phyloP scores from a whole-genome alignment of 2,113 vertebrate genomes.

The Miniopterus natalensis region DNA sequence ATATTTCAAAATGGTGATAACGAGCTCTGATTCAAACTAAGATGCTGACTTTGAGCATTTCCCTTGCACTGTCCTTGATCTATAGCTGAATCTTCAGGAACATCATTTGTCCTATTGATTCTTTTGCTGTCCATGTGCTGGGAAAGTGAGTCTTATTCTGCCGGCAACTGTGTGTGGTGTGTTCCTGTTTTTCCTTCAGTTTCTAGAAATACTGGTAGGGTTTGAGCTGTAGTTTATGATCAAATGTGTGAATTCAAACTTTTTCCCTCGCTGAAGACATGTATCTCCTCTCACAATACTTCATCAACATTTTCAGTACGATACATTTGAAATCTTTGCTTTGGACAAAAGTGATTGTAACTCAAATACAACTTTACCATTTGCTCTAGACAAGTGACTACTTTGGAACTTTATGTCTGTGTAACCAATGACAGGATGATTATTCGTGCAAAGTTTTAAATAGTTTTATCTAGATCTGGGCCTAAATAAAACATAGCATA shows the following conservation, averaged over 20 bases:
- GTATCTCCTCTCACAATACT: background rate
- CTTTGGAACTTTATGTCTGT: background rate
- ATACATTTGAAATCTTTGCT: constrained; percentile 13
- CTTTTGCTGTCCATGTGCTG: background rate
- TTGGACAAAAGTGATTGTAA: background rate
- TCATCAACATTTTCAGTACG: background rate
- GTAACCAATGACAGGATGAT: background rate
- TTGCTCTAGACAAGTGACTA: background rate
- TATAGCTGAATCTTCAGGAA: constrained; percentile 42
- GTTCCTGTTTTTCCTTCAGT: background rate
- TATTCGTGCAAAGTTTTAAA: background rate
- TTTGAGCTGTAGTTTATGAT: background rate
- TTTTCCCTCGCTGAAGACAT: background rate
- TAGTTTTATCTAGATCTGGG: background rate
- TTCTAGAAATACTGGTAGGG: constrained; percentile 31
- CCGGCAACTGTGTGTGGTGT: background rate
- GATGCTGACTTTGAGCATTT: background rate
- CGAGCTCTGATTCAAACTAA: constrained; percentile 41
- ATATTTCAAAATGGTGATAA: background rate
- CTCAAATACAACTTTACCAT: constrained; percentile 7
- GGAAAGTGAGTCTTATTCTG: constrained; percentile 6
- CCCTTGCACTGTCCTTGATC: constrained; percentile 42
- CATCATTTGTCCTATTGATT: constrained; percentile 56
- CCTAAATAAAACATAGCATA: background rate
- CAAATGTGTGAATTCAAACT: background rate